Percentiles rank a stretch among this genome's conserved stretches.
Evolutionary conservation across 1,140 invertebrate species (phyloP).

Genomic region (Lamellibrachia luymesi): DNA sequence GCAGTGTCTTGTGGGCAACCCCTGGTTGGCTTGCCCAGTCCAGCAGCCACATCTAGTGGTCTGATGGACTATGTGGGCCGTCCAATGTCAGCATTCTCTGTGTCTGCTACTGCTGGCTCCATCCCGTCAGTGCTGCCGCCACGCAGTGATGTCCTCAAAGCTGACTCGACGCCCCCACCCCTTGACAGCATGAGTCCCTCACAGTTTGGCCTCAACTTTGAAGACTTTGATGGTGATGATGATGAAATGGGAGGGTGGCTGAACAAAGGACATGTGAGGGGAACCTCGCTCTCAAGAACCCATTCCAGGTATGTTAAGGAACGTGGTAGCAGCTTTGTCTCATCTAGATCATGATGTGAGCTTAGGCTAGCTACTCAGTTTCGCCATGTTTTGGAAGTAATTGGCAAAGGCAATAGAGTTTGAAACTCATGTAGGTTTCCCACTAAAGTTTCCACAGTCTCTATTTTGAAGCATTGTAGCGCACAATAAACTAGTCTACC

Average conservation of each 20-base stretch:
- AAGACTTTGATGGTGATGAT: slow-evolving; percentile 5
- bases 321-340: background rate
- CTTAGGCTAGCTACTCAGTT: no score
- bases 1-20: background rate
- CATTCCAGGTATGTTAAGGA: slow-evolving; percentile 14
- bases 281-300: slow-evolving; percentile 25
- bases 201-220: background rate
- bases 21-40: background rate
- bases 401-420: no score
- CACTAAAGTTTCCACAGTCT: no score
- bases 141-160: background rate
- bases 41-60: background rate
- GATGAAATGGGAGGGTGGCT: background rate
- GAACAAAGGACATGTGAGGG: slow-evolving; percentile 14
- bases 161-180: background rate
- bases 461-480: no score
- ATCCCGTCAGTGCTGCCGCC: background rate
- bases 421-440: no score
- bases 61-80: background rate
- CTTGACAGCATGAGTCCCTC: background rate
- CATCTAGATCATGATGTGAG: no score
- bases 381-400: no score
- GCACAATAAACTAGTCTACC: no score
- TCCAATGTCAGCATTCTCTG: background rate
- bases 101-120: background rate